phyloP scores from a whole-genome alignment of 2,113 vertebrate species.

The Pholis gunnellus region DNA sequence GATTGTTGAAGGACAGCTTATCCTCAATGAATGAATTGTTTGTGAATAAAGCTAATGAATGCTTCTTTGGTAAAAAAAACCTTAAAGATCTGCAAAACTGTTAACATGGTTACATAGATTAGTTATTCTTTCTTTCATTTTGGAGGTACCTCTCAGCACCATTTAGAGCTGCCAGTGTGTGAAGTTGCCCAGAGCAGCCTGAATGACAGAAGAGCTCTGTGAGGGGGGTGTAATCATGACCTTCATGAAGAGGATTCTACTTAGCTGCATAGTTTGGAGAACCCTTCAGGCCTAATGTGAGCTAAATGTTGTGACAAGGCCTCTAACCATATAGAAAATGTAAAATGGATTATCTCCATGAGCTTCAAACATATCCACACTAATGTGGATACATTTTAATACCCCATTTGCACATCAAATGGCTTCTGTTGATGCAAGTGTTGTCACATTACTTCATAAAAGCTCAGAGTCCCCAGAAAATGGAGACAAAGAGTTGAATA shows the following conservation, averaged over 20 bases:
- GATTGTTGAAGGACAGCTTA: no score
- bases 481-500: no score
- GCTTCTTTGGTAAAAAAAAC: background rate
- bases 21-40: no score
- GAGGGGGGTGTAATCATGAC: constrained; percentile 4
- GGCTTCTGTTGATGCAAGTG: background rate
- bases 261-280: constrained; percentile 15
- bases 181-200: constrained; percentile 23
- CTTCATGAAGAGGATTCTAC: constrained; percentile 27
- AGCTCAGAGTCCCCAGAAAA: background rate
- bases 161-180: constrained; percentile 13
- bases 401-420: background rate
- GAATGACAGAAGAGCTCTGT: constrained; percentile 7
- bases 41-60: background rate
- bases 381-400: background rate
- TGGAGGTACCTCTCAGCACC: background rate
- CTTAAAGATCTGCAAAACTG: background rate
- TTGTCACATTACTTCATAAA: background rate
- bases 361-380: background rate
- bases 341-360: background rate
- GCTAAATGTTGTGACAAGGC: constrained; percentile 13
- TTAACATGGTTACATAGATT: background rate
- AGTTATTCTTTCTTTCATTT: background rate
- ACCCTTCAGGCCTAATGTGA: constrained; percentile 9
- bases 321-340: background rate